Evolutionary conservation across 2,888 invertebrate genomes (phyloP).

Genomic region (Gymnoscelis rufifasciata): DNA sequence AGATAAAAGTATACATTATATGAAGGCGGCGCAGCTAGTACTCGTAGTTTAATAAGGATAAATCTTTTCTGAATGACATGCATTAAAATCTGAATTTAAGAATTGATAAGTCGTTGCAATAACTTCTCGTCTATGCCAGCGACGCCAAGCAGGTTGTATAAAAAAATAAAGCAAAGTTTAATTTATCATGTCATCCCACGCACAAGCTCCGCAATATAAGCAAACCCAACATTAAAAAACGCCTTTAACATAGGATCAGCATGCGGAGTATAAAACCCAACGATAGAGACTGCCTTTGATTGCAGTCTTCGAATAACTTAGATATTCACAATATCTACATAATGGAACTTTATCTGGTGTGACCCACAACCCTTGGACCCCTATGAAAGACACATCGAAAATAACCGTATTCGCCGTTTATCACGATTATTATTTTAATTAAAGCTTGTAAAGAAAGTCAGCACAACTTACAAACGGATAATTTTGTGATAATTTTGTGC

Average conservation of each 20-base stretch:
- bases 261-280: slow-evolving; percentile 76
- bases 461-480: slow-evolving; percentile 19
- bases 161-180: slow-evolving; percentile 64
- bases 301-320: slow-evolving; percentile 72
- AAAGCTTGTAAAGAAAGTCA: slow-evolving; percentile 8
- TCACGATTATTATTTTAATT: slow-evolving; percentile 32
- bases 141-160: slow-evolving; percentile 53
- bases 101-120: slow-evolving; percentile 52
- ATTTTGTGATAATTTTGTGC: slow-evolving; percentile 12
- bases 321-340: slow-evolving; percentile 79
- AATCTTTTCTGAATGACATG: slow-evolving; percentile 41
- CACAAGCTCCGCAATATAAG: slow-evolving; percentile 65
- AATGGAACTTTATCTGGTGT: slow-evolving; percentile 74
- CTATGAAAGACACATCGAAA: slow-evolving; percentile 44
- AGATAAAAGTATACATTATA: slow-evolving; percentile 48
- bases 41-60: slow-evolving; percentile 30
- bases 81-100: slow-evolving; percentile 39
- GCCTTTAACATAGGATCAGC: slow-evolving; percentile 58
- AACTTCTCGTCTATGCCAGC: slow-evolving; percentile 60
- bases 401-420: slow-evolving; percentile 59
- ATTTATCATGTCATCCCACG: slow-evolving; percentile 75
- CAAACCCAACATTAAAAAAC: slow-evolving; percentile 63
- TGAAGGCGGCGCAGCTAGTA: slow-evolving; percentile 48
- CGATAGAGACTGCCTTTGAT: slow-evolving; percentile 67
- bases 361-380: slow-evolving; percentile 62